Evolutionary conservation across 1,140 invertebrate species (phyloP).

Genomic region (Gonatopus flavifemur): DNA sequence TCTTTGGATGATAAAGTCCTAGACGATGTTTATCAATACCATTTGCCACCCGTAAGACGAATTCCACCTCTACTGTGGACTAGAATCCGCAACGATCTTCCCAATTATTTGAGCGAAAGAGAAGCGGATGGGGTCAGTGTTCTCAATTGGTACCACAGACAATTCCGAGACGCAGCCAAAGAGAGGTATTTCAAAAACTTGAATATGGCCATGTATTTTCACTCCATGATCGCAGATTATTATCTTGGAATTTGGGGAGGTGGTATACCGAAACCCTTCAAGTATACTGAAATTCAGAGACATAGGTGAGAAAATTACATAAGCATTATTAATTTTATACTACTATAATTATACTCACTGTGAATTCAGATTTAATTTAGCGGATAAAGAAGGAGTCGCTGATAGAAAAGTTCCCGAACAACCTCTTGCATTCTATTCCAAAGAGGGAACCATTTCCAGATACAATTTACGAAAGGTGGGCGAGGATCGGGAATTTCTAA

Average conservation of each 20-base stretch:
- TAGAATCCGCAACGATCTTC: conserved; percentile 89
- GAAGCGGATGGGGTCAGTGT: conserved; percentile 97
- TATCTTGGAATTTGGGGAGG: conserved; percentile 96
- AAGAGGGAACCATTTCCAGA: conserved; percentile 83
- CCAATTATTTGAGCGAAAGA: conserved; percentile 93
- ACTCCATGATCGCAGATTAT: conserved; percentile 97
- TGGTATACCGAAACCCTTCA: conserved; percentile 91
- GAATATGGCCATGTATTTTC: conserved; percentile 94
- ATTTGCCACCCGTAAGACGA: conserved; percentile 90
- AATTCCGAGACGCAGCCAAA: conserved; percentile 90
- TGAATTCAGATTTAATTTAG: conserved; percentile 72
- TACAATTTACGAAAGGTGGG: conserved; percentile 88
- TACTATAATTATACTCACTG: neutral
- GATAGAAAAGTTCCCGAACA: conserved; percentile 96
- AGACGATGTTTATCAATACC: conserved; percentile 98
- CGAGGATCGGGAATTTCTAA: neutral
- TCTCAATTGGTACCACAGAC: conserved; percentile 96
- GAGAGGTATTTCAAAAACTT: conserved; percentile 97
- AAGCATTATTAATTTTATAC: neutral
- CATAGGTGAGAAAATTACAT: conserved; percentile 63
- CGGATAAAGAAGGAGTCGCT: conserved; percentile 88
- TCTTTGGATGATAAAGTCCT: conserved; percentile 91
- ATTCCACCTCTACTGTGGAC: conserved; percentile 97
- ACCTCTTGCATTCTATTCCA: conserved; percentile 88
- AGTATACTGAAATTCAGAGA: conserved; percentile 94